These are phyloP conservation scores for Stichopus horrens DNA, from an alignment of 53 echinoderm and acorn worm genomes.

Conservation along the genomic window DNA sequence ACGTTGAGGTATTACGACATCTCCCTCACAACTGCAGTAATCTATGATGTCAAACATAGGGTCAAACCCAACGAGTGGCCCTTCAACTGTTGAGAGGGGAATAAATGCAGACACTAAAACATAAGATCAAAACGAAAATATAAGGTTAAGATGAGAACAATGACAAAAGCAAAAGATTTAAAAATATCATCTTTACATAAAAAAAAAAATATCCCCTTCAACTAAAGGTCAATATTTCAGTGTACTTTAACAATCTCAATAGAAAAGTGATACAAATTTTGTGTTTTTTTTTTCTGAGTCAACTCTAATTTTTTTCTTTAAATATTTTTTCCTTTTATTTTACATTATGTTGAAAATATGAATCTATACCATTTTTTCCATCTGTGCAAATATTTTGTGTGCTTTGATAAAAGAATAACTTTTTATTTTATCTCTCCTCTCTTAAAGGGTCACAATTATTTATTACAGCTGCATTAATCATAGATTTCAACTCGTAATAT, in stretches of 20 bases:
- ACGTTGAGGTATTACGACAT: too few relatives aligned
- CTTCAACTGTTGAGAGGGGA: too few relatives aligned
- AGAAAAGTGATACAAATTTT: slow-evolving; percentile 28
- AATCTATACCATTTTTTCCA: neutral
- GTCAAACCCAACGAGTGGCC: too few relatives aligned
- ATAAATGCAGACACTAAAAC: too few relatives aligned
- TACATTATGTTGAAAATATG: neutral
- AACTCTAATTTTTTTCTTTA: neutral
- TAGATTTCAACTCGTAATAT: neutral
- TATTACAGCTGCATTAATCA: neutral
- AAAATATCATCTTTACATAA: slow-evolving; percentile 24
- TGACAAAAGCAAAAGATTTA: neutral
- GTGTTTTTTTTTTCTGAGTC: neutral
- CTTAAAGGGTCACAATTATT: neutral
- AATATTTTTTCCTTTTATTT: neutral
- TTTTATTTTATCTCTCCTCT: neutral
- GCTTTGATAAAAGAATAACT: neutral
- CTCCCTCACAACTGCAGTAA: too few relatives aligned
- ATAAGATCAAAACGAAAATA: neutral
- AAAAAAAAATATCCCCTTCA: neutral
- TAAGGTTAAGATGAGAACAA: neutral
- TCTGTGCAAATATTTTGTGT: neutral
- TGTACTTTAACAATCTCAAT: slow-evolving; percentile 22
- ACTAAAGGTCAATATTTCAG: slow-evolving; percentile 17
- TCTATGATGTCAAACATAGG: too few relatives aligned